A percentile compares a stretch with the other conserved stretches of the same genome.
Evolutionary conservation across 2,113 vertebrate species (phyloP).

Genomic region (Onychostruthus taczanowskii): DNA sequence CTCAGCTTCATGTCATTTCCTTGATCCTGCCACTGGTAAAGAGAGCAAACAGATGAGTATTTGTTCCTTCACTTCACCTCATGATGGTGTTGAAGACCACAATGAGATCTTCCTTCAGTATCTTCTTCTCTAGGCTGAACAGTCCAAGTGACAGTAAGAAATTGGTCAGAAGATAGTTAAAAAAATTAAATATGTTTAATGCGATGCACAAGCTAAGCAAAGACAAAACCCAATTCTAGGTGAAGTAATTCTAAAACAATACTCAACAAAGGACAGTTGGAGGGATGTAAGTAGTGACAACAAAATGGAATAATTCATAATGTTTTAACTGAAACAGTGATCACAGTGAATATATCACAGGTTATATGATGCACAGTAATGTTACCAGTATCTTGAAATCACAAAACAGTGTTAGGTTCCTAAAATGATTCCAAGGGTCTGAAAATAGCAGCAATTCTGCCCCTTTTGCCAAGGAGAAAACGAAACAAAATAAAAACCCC

Average conservation of each 20-base stretch:
- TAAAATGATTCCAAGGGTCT: neutral
- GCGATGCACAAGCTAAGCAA: neutral
- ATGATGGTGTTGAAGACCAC: neutral
- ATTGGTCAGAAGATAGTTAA: neutral
- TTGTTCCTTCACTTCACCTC: neutral
- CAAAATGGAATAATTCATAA: neutral
- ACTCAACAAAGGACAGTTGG: neutral
- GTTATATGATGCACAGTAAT: neutral
- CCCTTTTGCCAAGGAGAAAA: neutral
- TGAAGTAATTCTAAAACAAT: neutral
- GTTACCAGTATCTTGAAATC: neutral
- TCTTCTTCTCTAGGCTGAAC: neutral
- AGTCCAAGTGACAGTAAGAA: neutral
- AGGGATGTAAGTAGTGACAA: neutral
- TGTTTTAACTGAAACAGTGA: neutral
- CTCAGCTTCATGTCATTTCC: neutral
- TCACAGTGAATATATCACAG: neutral
- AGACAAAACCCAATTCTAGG: neutral
- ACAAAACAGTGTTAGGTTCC: neutral
- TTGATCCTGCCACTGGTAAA: neutral
- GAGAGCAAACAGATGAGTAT: neutral
- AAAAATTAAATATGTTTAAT: neutral
- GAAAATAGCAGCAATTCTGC: neutral
- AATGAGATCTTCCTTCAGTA: neutral
- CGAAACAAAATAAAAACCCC: neutral